These are phyloP conservation scores for Arrhamphus sclerolepis DNA, from an alignment of 2,797 vertebrate species.

Conservation along the genomic window DNA sequence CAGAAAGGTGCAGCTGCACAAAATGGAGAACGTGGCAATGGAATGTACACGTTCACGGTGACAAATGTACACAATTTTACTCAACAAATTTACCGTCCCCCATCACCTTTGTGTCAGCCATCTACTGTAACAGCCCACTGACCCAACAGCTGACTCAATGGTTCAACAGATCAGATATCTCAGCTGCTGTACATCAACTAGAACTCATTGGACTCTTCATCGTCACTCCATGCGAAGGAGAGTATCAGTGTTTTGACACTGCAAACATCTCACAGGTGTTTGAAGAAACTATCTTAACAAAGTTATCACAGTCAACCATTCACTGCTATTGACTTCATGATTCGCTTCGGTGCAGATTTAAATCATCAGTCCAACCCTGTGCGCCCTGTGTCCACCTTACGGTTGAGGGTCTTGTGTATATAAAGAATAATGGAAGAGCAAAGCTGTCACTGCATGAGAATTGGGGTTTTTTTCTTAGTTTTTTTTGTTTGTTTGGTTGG, in stretches of 20 bases:
- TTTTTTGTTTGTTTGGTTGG: too few species aligned
- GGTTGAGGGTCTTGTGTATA: neutral
- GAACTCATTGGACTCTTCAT: constrained; percentile 26
- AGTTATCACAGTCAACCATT: neutral
- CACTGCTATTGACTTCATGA: neutral
- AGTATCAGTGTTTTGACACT: constrained; percentile 6
- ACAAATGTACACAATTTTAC: too few species aligned
- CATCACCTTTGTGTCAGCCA: neutral
- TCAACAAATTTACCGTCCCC: neutral
- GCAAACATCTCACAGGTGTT: constrained; percentile 13
- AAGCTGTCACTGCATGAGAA: too few species aligned
- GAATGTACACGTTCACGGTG: too few species aligned
- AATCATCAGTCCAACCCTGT: neutral
- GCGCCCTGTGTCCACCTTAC: neutral
- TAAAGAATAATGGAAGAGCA: neutral
- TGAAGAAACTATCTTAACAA: neutral
- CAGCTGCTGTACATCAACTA: constrained; percentile 25
- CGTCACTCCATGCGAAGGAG: constrained; percentile 11
- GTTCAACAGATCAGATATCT: constrained; percentile 19
- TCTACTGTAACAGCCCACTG: constrained; percentile 6
- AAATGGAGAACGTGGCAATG: too few species aligned
- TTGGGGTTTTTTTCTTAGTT: too few species aligned
- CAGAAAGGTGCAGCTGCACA: too few species aligned
- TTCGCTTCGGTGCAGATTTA: neutral
- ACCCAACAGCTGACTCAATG: constrained; percentile 22